phyloP scores from a whole-genome alignment of 2,888 invertebrate species.

The Listrodromus nycthemerus region DNA sequence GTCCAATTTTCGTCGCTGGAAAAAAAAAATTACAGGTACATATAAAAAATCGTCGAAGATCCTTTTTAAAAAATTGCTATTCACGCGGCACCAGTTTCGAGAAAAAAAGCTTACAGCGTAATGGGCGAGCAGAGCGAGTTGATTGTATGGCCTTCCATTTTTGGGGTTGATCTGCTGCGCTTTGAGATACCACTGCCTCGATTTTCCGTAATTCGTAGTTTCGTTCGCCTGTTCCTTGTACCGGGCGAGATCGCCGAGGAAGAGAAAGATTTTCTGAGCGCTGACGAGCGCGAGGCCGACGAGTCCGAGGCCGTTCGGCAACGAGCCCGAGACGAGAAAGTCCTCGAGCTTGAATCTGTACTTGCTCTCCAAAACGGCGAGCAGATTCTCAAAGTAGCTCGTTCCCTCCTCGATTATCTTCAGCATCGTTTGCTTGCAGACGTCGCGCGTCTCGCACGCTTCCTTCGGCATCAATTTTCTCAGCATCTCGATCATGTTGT shows the following conservation, averaged over 20 bases:
- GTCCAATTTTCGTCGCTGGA: conserved; percentile 95
- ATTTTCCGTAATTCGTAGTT: conserved; percentile 92
- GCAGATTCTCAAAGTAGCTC: conserved; percentile 91
- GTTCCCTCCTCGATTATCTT: conserved; percentile 92
- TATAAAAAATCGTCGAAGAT: conserved; percentile 5
- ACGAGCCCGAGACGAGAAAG: conserved; percentile 85
- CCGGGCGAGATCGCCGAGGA: conserved; percentile 96
- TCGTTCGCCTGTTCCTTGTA: conserved; percentile 95
- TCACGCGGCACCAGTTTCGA: too few relatives aligned
- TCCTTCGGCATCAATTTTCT: conserved; percentile 88
- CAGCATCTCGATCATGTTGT: conserved; percentile 94
- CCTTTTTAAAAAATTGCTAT: too few relatives aligned
- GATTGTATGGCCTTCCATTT: conserved; percentile 98
- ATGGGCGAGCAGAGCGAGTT: conserved; percentile 95
- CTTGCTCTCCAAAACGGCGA: conserved; percentile 90
- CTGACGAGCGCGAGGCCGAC: conserved; percentile 92
- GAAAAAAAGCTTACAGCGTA: conserved; percentile 87
- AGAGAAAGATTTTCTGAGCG: conserved; percentile 94
- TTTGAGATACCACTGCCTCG: conserved; percentile 95
- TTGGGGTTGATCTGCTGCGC: conserved; percentile 97
- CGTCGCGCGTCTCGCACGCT: conserved; percentile 87
- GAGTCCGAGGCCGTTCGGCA: conserved; percentile 88
- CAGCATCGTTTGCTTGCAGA: conserved; percentile 88
- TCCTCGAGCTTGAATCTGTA: conserved; percentile 90
- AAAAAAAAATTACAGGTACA: conserved; percentile 44